phyloP scores from a whole-genome alignment of 2,797 vertebrate genomes.

The Eutrigla gurnardus region DNA sequence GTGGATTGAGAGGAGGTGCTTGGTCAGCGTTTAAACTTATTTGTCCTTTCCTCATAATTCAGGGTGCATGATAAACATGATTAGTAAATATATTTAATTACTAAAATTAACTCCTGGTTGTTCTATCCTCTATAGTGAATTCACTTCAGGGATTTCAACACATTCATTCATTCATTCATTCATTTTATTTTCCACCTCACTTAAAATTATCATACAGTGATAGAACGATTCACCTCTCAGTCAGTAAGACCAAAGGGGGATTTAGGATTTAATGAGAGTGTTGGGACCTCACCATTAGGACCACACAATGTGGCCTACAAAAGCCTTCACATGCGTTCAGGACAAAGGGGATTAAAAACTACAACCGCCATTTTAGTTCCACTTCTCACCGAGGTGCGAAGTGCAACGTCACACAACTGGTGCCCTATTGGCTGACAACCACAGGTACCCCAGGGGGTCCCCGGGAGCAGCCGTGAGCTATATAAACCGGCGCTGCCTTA shows the following conservation, averaged over 20 bases:
- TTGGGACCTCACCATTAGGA: no score
- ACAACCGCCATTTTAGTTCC: no score
- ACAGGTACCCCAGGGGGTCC: no score
- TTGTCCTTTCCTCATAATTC: not conserved
- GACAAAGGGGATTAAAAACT: no score
- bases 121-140: not conserved
- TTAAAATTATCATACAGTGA: slow-evolving; percentile 21
- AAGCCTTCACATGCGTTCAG: no score
- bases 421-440: no score
- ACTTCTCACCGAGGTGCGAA: no score
- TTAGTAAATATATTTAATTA: slow-evolving; percentile 3
- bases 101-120: not conserved
- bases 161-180: slow-evolving; percentile 25
- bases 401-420: no score
- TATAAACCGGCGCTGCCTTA: no score
- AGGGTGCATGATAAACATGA: not conserved
- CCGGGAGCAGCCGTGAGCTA: no score
- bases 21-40: not conserved
- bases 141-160: not conserved
- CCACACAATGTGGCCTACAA: no score
- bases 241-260: slow-evolving; percentile 28
- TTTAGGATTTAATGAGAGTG: slow-evolving; percentile 57
- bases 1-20: not conserved
- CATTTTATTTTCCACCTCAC: not conserved
- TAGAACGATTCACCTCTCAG: slow-evolving; percentile 30